A percentile compares a stretch with the other conserved stretches of the same genome.
These are phyloP conservation scores for Marisa cornuarietis DNA, from an alignment of 1,140 invertebrate genomes.

Conservation along the genomic window DNA sequence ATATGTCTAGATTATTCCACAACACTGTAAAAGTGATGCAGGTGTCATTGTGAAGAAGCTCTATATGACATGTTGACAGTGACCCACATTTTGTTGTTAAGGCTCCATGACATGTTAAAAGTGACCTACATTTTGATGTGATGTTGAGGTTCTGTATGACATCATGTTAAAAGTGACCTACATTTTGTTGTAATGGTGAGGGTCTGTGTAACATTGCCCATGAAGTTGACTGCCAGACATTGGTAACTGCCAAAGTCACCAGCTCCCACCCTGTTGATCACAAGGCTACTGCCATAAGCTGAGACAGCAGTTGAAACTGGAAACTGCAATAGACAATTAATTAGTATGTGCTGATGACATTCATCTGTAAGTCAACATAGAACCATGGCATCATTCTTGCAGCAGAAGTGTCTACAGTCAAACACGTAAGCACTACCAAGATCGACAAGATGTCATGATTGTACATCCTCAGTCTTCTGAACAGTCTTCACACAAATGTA, in stretches of 20 bases:
- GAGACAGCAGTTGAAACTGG: conserved; percentile 1
- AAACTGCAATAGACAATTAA: background rate
- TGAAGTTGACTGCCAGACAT: conserved; percentile 42
- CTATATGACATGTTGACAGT: no score
- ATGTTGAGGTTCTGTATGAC: conserved; percentile 19
- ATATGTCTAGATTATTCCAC: background rate
- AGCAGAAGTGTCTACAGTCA: no score
- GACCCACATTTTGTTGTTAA: no score
- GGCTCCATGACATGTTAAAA: no score
- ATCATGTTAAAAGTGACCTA: no score
- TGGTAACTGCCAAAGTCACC: conserved; percentile 41
- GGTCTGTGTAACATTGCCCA: conserved; percentile 31
- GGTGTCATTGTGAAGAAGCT: background rate
- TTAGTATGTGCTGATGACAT: no score
- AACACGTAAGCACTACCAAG: no score
- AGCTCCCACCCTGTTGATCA: conserved; percentile 9
- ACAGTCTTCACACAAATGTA: background rate
- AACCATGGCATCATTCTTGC: no score
- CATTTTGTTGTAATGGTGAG: conserved; percentile 32
- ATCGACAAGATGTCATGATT: no score
- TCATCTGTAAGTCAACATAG: no score
- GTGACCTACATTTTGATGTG: conserved; percentile 29
- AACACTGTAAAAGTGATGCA: background rate
- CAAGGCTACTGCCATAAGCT: background rate
- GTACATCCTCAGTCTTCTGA: background rate